Evolutionary conservation across 1,140 invertebrate species (phyloP), one percentile per base, ranked within the genome.

Genomic region (Drosophila sechellia): DNA sequence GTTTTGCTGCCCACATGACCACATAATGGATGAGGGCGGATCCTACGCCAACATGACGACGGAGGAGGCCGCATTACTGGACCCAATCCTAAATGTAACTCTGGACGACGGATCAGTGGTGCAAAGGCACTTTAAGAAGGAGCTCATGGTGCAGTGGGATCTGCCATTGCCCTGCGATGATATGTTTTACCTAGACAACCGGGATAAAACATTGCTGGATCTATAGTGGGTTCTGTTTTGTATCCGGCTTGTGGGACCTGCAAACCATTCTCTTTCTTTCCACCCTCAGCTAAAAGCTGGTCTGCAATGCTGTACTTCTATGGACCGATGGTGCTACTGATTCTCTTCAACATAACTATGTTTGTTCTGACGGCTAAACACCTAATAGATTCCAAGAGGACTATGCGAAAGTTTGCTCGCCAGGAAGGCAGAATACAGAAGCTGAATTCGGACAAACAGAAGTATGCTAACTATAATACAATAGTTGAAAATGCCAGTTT

Each of bases 221-320:
- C 65, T 81, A 86, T 46, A 86, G 94, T 95, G 90, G 91, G 93
- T 83, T 37, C 10, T 1, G 4, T 34, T 22, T 15, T 25, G 3
- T 15, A 3, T 22, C 5, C 17, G 2, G 8, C 27, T 10, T 31
- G 27, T 8, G 27, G 27, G 0, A 8, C 8, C 8, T 0, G 1
- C 6, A 8, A 1, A 10, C 27, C 27, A 22, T 2, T 22, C 1
- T 5, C 4, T 34, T 4, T 0, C 34, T 31, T 40, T 11, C 31
- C n/a, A 6, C 20, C 66, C 25, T 2, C 11, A 81, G 80, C 71
- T 53, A 0, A 45, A 0, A 61, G 56, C 40, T 71, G 71, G 66
- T 78, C 94, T 2, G 93, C 93, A 52, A 92, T 96, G 15, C 61
- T 95, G 10, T 97, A 97, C 86, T 96, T 97, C 91, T 96, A 96